These are phyloP conservation scores for Drosophila neocordata DNA, from an alignment of 1,140 invertebrate species.

Conservation along the genomic window DNA sequence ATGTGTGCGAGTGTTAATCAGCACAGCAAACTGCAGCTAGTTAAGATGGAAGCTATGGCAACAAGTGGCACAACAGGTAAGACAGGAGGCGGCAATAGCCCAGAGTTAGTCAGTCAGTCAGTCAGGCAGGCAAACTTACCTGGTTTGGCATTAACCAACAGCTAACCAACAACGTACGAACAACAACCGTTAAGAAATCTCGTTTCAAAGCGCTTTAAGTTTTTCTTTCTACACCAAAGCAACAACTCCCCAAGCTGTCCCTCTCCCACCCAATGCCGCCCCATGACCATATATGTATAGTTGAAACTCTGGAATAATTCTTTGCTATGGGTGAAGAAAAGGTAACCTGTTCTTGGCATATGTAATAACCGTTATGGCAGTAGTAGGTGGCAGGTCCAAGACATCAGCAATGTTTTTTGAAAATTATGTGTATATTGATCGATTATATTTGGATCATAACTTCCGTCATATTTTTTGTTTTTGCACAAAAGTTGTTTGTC, in stretches of 20 bases:
- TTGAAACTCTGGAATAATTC: constrained; percentile 8
- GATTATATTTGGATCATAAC: constrained; percentile 6
- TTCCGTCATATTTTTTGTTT: constrained; percentile 8
- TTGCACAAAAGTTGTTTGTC: neutral
- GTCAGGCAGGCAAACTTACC: constrained; percentile 22
- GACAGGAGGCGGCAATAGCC: constrained; percentile 18
- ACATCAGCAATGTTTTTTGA: neutral
- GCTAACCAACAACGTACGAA: neutral
- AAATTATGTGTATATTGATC: constrained; percentile 7
- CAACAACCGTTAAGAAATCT: constrained; percentile 26
- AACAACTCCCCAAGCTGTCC: neutral
- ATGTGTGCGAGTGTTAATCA: constrained; percentile 12
- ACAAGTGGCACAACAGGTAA: constrained; percentile 22
- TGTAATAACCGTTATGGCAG: constrained; percentile 19
- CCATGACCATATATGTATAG: constrained; percentile 8
- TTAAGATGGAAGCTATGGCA: constrained; percentile 19
- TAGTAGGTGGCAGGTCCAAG: constrained; percentile 13
- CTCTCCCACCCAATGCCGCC: neutral
- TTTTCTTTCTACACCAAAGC: constrained; percentile 4
- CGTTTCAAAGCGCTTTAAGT: constrained; percentile 24
- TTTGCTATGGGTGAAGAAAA: neutral
- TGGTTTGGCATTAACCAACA: constrained; percentile 18
- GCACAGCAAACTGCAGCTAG: constrained; percentile 19
- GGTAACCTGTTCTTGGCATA: constrained; percentile 11
- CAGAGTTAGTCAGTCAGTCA: constrained; percentile 22